These are phyloP conservation scores for Argyresthia goedartella DNA, from an alignment of 2,888 invertebrate species.

Conservation along the genomic window DNA sequence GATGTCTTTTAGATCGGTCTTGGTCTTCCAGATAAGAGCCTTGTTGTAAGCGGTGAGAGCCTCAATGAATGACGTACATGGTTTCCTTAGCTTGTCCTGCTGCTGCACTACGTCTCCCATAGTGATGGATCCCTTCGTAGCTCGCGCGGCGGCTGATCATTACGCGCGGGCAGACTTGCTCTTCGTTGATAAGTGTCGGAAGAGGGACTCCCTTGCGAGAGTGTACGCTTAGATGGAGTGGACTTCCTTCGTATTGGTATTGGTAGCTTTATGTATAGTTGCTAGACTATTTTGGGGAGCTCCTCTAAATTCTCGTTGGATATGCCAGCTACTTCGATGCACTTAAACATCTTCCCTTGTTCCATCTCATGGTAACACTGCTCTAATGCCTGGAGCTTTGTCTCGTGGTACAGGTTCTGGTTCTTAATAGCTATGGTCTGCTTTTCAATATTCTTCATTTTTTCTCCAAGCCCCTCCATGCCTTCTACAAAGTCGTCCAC, in stretches of 20 bases:
- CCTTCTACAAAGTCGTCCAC: too few species aligned
- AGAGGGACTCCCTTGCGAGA: neutral
- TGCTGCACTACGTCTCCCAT: neutral
- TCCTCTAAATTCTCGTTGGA: conserved; percentile 1
- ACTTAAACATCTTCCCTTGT: conserved; percentile 7
- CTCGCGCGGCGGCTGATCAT: neutral
- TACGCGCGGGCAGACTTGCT: neutral
- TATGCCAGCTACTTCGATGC: conserved; percentile 8
- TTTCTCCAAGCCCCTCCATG: too few species aligned
- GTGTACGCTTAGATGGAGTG: too few species aligned
- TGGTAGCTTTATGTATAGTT: conserved; percentile 5
- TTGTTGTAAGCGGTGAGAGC: conserved; percentile 6
- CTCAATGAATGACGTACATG: conserved; percentile 4
- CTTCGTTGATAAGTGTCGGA: neutral
- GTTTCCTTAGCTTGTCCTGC: neutral
- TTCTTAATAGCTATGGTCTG: too few species aligned
- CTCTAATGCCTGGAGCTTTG: conserved; percentile 9
- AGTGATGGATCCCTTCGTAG: neutral
- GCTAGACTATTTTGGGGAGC: neutral
- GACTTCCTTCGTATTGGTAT: neutral
- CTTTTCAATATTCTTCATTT: too few species aligned
- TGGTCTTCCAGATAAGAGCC: conserved; percentile 8
- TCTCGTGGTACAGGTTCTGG: conserved; percentile 5
- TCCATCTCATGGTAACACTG: conserved; percentile 13
- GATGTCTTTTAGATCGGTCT: conserved; percentile 17